These are phyloP conservation scores for Brachirus orientalis DNA, from an alignment of 2,113 vertebrate species.

Conservation along the genomic window DNA sequence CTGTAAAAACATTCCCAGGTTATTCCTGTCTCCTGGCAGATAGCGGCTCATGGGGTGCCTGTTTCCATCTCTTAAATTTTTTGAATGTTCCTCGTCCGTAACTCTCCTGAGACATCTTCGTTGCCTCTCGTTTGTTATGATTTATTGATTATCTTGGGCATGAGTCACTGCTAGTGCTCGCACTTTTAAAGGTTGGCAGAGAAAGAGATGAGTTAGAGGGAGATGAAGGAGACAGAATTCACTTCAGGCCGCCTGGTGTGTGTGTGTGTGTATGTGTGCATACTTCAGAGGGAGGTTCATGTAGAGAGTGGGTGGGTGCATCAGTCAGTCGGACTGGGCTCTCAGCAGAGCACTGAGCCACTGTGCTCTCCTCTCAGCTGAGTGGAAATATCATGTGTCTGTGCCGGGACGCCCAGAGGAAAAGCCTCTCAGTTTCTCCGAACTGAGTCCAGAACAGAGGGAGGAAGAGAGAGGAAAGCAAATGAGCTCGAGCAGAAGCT, in stretches of 20 bases:
- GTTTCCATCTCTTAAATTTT: too few relatives aligned
- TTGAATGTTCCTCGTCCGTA: constrained; percentile 7
- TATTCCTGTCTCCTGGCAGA: background rate
- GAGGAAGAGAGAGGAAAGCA: constrained; percentile 12
- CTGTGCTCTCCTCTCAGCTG: constrained; percentile 57
- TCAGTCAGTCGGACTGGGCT: constrained; percentile 59
- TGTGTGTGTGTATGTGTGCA: constrained; percentile 57
- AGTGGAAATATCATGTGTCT: constrained; percentile 77
- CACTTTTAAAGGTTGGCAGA: constrained; percentile 32
- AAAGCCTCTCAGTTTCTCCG: constrained; percentile 51
- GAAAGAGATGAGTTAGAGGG: constrained; percentile 21
- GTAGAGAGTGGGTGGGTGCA: constrained; percentile 76
- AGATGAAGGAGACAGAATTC: constrained; percentile 50
- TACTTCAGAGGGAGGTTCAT: constrained; percentile 65
- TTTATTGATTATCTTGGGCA: constrained; percentile 53
- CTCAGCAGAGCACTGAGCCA: constrained; percentile 60
- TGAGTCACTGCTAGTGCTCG: constrained; percentile 17
- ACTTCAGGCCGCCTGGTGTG: constrained; percentile 47
- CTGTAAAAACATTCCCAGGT: background rate
- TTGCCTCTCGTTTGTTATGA: constrained; percentile 43
- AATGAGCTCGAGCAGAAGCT: constrained; percentile 15
- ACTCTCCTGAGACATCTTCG: background rate
- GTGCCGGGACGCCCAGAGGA: constrained; percentile 61
- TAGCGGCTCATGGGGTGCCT: background rate
- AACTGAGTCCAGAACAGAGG: constrained; percentile 40